Evolutionary conservation across 2,113 vertebrate genomes (phyloP).

Genomic region (Chaetodon trifascialis): DNA sequence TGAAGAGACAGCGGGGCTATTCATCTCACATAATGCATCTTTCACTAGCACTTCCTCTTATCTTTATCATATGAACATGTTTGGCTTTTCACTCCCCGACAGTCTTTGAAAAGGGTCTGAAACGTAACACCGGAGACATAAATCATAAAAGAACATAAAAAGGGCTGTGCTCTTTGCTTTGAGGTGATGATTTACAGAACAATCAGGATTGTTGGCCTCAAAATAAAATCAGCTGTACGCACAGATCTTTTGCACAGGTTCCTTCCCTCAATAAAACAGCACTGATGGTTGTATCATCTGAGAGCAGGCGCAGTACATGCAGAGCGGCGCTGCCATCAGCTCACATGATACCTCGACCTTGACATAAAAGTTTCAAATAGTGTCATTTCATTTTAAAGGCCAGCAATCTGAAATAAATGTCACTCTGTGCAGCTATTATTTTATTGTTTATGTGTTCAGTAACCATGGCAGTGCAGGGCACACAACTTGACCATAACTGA

Average conservation of each 20-base stretch:
- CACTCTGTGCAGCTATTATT: neutral
- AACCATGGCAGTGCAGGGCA: conserved; percentile 2
- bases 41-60: conserved; percentile 34
- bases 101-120: conserved; percentile 17
- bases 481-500: neutral
- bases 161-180: conserved; percentile 12
- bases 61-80: conserved; percentile 29
- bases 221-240: neutral
- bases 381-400: conserved; percentile 2
- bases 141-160: conserved; percentile 19
- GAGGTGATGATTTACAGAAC: conserved; percentile 53
- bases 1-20: neutral
- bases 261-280: conserved; percentile 16
- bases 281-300: neutral
- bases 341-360: neutral
- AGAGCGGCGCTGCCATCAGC: neutral
- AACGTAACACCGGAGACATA: conserved; percentile 6
- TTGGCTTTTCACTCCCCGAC: neutral
- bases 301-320: neutral
- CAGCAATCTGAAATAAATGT: neutral
- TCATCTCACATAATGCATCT: neutral
- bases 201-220: neutral
- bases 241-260: neutral
- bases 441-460: neutral
- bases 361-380: neutral